Percentiles rank a stretch among this genome's conserved stretches.
Conservation (phyloP, 2,888 invertebrate genomes). For the Trypoxylon attenuatum region DNA sequence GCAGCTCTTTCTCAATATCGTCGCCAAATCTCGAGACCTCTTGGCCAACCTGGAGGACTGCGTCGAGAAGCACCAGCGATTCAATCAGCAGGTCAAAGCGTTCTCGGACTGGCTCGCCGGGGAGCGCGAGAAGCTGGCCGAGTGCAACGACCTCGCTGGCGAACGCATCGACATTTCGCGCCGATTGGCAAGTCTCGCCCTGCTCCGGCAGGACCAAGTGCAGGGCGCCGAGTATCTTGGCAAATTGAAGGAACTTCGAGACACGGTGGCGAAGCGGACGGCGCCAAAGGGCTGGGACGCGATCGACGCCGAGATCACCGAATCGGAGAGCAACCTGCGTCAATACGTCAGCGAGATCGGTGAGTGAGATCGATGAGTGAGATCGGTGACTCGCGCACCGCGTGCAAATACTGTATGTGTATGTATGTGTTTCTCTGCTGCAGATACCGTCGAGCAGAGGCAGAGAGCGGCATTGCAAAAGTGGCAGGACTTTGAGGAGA, state of each 20-base stretch:
- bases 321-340: slow-evolving; percentile 81
- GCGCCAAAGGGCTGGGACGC: slow-evolving; percentile 85
- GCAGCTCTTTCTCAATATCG: slow-evolving; percentile 90
- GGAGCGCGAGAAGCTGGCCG: slow-evolving; percentile 86
- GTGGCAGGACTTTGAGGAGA: slow-evolving; percentile 92
- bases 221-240: slow-evolving; percentile 81
- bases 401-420: no score
- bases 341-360: slow-evolving; percentile 82
- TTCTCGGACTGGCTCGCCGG: slow-evolving; percentile 89
- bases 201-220: slow-evolving; percentile 81
- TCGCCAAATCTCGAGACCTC: slow-evolving; percentile 89
- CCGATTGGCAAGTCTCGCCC: slow-evolving; percentile 81
- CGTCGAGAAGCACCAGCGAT: slow-evolving; percentile 89
- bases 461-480: slow-evolving; percentile 85
- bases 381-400: no score
- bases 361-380: no score
- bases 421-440: no score
- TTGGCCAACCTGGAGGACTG: slow-evolving; percentile 89
- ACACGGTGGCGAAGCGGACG: slow-evolving; percentile 84
- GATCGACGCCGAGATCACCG: slow-evolving; percentile 84
- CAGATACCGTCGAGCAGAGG: slow-evolving; percentile 82
- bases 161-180: slow-evolving; percentile 88
- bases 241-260: slow-evolving; percentile 81
- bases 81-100: slow-evolving; percentile 83
- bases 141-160: slow-evolving; percentile 89